These are phyloP conservation scores for Caenorhabditis becei DNA, from an alignment of 2,888 invertebrate genomes.

Conservation along the genomic window DNA sequence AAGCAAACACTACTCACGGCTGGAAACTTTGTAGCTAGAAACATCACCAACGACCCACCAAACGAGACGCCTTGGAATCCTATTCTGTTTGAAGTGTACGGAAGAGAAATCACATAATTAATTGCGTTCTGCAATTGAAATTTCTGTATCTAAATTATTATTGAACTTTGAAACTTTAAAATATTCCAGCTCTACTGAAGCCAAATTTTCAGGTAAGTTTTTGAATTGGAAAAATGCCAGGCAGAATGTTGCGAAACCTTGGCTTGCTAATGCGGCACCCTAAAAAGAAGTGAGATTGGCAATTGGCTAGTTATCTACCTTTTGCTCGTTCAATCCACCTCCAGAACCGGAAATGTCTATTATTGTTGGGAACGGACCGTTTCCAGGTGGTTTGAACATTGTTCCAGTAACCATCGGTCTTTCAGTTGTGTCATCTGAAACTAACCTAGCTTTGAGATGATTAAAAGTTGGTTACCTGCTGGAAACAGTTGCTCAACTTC, in stretches of 20 bases:
- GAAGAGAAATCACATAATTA: constrained; percentile 38
- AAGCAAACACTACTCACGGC: constrained; percentile 5
- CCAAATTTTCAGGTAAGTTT: constrained; percentile 24
- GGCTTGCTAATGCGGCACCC: constrained; percentile 56
- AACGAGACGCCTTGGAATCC: constrained; percentile 60
- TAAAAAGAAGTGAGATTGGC: not conserved
- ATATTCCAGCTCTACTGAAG: constrained; percentile 38
- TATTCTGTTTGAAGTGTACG: constrained; percentile 29
- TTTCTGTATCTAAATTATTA: not conserved
- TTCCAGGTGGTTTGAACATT: constrained; percentile 60
- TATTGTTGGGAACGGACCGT: constrained; percentile 54
- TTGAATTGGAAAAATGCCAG: constrained; percentile 58
- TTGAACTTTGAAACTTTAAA: constrained; percentile 30
- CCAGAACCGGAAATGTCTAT: constrained; percentile 65
- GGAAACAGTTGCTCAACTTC: constrained; percentile 37
- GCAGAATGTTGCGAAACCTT: constrained; percentile 45
- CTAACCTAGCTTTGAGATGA: too few relatives aligned
- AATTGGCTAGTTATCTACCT: constrained; percentile 1
- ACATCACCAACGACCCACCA: constrained; percentile 41
- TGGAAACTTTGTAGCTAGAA: constrained; percentile 42
- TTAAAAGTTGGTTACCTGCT: not conserved
- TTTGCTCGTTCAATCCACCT: constrained; percentile 61
- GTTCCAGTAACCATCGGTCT: constrained; percentile 47
- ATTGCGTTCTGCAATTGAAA: constrained; percentile 42
- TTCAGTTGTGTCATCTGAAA: not conserved